phyloP scores from a whole-genome alignment of 2,113 vertebrate genomes.

The Loxodonta africana region DNA sequence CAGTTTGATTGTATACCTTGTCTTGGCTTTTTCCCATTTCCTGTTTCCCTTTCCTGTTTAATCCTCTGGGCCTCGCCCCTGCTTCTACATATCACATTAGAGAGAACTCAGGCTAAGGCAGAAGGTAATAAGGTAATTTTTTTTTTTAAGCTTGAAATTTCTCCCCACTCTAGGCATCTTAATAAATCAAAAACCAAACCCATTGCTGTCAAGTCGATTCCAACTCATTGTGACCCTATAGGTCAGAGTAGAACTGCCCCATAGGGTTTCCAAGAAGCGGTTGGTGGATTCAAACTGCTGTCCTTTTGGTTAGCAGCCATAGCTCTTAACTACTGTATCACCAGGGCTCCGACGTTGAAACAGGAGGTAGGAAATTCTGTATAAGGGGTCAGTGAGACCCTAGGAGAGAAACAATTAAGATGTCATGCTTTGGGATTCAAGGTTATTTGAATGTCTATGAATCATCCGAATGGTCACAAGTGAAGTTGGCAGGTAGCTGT shows the following conservation, averaged over 20 bases:
- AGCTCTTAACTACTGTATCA: no score
- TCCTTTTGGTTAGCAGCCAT: no score
- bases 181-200: not conserved
- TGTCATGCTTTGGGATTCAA: not conserved
- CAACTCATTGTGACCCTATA: no score
- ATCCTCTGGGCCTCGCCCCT: not conserved
- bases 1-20: not conserved
- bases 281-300: no score
- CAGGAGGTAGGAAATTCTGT: not conserved
- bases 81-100: not conserved
- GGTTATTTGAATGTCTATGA: not conserved
- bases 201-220: not conserved
- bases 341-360: not conserved
- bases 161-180: not conserved
- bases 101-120: not conserved
- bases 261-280: no score
- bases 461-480: not conserved
- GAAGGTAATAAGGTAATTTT: not conserved
- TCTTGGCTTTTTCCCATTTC: not conserved
- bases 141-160: not conserved
- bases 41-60: not conserved
- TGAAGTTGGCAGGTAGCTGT: not conserved
- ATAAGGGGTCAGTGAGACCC: not conserved
- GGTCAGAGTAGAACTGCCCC: no score
- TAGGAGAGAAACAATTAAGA: not conserved